Base-by-base conservation (phyloP, 1,140 invertebrate species). In the Drosophila bipectinata region DNA sequence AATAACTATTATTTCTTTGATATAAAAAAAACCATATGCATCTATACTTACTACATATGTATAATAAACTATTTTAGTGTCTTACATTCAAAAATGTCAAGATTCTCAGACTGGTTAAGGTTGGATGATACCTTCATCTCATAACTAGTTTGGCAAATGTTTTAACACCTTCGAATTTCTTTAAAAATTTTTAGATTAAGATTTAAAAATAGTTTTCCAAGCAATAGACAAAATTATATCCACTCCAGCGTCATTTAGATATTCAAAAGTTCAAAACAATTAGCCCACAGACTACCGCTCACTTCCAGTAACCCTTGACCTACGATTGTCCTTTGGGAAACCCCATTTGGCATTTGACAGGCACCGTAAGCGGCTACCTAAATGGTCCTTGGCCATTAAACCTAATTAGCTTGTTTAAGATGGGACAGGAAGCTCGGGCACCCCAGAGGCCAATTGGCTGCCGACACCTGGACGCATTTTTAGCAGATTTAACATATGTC, bases 351-450 rank as follows among this genome's bases (percentile, higher is more conserved):
- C 44, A 53, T 49, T 67, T 75, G 45, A 47, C 34, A 44, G 41
- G 28, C 53, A 26, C 39, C 71, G 39, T 44, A 12, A n/a, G 41
- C 48, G 28, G 45, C 55, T 55, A 32, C 39, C 63, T 37, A 57
- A 56, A 80, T 72, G 75, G 53, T 67, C 73, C 52, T 49, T 76
- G 73, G 48, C 66, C 60, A 76, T 78, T 71, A 85, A 82, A 68
- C 69, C 64, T 79, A 87, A 85, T 85, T 78, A 87, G 79, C 69
- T 78, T 87, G 78, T 72, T 75, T 77, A 78, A 78, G 83, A 69
- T 67, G 41, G 44, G 52, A 15, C 39, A 52, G 48, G 52, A 21
- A 56, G 41, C 39, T 18, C 30, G 30, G 15, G 14, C 41, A 15
- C 72, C 56, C 62, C 34, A 69, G 61, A 51, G 73, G 55, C 54